Conservation (phyloP, 2,797 vertebrate genomes). For the Xenentodon cancila region DNA sequence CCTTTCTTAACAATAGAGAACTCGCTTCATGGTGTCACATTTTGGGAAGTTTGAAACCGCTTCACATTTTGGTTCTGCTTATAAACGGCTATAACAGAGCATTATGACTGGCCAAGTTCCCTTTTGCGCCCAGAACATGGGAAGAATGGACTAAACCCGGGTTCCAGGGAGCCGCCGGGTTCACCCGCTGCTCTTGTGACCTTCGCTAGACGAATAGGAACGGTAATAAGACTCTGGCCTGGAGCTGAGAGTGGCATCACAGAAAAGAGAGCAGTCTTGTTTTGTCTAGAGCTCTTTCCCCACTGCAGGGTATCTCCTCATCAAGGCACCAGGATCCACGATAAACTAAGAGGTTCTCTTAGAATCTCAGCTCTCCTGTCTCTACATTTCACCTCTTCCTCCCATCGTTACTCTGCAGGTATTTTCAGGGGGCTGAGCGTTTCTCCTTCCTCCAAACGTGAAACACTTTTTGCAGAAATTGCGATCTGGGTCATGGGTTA, state of each 20-base stretch:
- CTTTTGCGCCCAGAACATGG: conserved; percentile 8
- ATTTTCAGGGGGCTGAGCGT: conserved; percentile 31
- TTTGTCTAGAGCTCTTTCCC: conserved; percentile 77
- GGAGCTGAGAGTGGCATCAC: conserved; percentile 24
- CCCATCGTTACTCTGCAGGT: conserved; percentile 12
- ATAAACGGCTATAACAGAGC: too few species aligned
- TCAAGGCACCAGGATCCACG: conserved; percentile 72
- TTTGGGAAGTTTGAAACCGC: too few species aligned
- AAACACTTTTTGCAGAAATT: conserved; percentile 2
- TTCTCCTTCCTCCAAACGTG: neutral
- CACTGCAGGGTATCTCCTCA: conserved; percentile 72
- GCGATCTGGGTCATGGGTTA: conserved; percentile 7
- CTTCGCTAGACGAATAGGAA: conserved; percentile 57
- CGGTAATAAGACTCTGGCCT: conserved; percentile 42
- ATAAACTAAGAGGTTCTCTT: conserved; percentile 71
- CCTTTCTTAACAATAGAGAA: too few species aligned
- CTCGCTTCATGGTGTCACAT: too few species aligned
- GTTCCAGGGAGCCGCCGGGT: conserved; percentile 32
- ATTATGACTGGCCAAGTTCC: conserved; percentile 9
- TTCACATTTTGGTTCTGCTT: too few species aligned
- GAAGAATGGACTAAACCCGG: conserved; percentile 16
- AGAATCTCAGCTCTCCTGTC: conserved; percentile 29
- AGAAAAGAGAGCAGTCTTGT: conserved; percentile 63
- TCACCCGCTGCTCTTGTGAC: conserved; percentile 47
- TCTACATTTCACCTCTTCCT: conserved; percentile 7